Base-by-base conservation (phyloP, 2,113 vertebrate species). In the Upupa epops region DNA sequence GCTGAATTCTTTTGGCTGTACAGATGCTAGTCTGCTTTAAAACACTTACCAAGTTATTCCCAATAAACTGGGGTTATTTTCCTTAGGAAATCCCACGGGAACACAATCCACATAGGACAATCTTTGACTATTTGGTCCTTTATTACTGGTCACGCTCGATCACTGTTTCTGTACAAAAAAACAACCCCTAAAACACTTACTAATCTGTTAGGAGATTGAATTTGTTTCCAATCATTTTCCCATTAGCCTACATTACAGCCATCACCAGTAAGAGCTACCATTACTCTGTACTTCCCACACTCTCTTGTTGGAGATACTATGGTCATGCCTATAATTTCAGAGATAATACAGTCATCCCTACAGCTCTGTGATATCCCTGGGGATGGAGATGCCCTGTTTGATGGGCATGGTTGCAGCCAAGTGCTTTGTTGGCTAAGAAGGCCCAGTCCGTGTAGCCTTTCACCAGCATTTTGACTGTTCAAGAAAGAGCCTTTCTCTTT, bases 171-270 rank as follows among this genome's bases (percentile, higher is more conserved):
- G 8, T 15, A 8, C 22, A 48, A 69, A 90, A 78, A 42, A 34
- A 51, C 73, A 79, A 71, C 31, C 46, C 3, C 58, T 21, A 7
- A 48, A 37, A 28, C 63, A 16, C 5, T 59, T 84, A 49, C 8
- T 65, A 24, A 86, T 8, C 29, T 80, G 4, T 56, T 18, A 80
- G 2, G 4, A 59, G 8, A 4, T 18, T 90, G 17, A 7, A 15
- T 73, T 72, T 77, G 2, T 86, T 73, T 59, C 34, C 58, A 36
- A 64, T 64, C 13, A 54, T 59, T 85, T 76, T 29, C 25, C 36
- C 2, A 95, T 96, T 95, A 96, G 91, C 92, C 90, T 93, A 93
- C 74, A 73, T 95, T 93, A 93, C 78, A 95, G 66, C 92, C 86
- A 80, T 93, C 21, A 3, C 89, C 86, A 87, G 87, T 92, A 95